Evolutionary conservation across 2,797 vertebrate species (phyloP), one percentile per base, ranked within the genome.

Genomic region (Chromis chromis): DNA sequence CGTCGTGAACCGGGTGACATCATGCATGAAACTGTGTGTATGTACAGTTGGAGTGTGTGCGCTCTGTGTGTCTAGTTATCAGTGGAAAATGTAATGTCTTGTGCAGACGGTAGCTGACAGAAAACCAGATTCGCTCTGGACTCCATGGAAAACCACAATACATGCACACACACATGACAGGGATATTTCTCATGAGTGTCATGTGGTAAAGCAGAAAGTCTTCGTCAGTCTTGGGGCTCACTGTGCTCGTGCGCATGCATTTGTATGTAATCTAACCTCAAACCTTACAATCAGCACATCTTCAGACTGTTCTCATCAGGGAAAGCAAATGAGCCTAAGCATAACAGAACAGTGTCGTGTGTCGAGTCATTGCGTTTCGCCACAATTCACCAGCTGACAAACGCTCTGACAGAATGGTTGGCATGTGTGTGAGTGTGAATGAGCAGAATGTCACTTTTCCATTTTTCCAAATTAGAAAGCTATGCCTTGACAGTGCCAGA

Each of bases 401-500:
- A 65, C 8, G 49, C 72, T 70, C 44, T 72, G 74, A 74, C 78
- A 81, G 86, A 77, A 81, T 64, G 75, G 25, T 66, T 74, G 84
- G 86, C 67, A n/a, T 10, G 60, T 62, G 79, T 44, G 76, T 1
- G 39, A 53, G 74, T 76, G 88, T 74, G 82, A 82, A 81, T 62
- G 88, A 78, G 81, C 70, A 46, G 52, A 86, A 85, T 86, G 79
- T 83, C 79, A 83, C 80, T 88, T 89, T 88, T 78, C 74, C 76
- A 69, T 89, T 91, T 88, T 82, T 80, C 78, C 82, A 89, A 89
- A 91, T 89, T 85, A 88, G 79, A 86, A 82, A 84, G 82, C 85
- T 59, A 5, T 81, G 79, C 74, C 55, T 79, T 66, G 84, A 87
- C 87, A 83, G 78, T 57, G 84, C 85, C 86, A 86, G 81, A 88